Evolutionary conservation across 2,797 vertebrate genomes (phyloP).

Genomic region (Smutsia temminckii): DNA sequence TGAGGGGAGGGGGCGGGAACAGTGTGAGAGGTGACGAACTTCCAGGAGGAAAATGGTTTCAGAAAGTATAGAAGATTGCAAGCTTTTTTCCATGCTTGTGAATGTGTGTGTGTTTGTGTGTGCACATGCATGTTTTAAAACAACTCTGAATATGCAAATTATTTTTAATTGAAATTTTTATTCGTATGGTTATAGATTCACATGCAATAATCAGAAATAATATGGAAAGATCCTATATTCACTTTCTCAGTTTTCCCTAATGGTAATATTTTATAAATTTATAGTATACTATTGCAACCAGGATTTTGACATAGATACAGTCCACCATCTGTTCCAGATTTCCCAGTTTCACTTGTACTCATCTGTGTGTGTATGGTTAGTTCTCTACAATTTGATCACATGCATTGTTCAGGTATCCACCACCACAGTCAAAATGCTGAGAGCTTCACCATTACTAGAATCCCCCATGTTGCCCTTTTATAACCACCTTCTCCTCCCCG

Average conservation of each 20-base stretch:
- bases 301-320: not conserved
- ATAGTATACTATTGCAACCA: not conserved
- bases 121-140: not conserved
- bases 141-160: not conserved
- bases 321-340: not conserved
- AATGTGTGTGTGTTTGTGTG: not conserved
- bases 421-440: not conserved
- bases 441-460: not conserved
- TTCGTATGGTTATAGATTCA: not conserved
- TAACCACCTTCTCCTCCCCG: accelerated
- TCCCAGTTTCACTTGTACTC: not conserved
- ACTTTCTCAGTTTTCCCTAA: not conserved
- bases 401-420: not conserved
- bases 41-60: not conserved
- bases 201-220: not conserved
- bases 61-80: not conserved
- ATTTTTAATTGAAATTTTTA: not conserved
- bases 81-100: not conserved
- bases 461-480: not conserved
- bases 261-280: not conserved
- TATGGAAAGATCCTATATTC: not conserved
- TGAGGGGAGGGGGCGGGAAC: not conserved
- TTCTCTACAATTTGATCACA: not conserved
- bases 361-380: not conserved
- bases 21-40: not conserved